Percentiles rank a stretch among this genome's conserved stretches.
Evolutionary conservation across 2,888 invertebrate genomes (phyloP).

Genomic region (Biston stratarius): DNA sequence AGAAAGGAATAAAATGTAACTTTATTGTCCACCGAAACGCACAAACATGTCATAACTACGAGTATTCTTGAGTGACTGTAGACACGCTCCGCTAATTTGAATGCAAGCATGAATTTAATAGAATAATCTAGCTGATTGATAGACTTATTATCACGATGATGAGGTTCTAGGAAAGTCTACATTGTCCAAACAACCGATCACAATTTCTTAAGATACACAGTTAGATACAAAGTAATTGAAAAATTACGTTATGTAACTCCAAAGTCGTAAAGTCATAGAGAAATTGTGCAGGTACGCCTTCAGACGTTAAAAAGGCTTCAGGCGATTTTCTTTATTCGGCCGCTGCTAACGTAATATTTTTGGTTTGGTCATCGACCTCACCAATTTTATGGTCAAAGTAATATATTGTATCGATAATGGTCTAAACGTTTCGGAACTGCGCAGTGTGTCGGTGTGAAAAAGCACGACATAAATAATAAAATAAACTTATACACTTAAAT

Average conservation of each 20-base stretch:
- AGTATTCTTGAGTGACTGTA: slow-evolving; percentile 68
- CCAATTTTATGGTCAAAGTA: slow-evolving; percentile 73
- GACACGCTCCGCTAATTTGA: slow-evolving; percentile 76
- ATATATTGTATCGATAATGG: slow-evolving; percentile 78
- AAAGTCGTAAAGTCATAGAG: slow-evolving; percentile 66
- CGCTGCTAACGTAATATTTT: slow-evolving; percentile 64
- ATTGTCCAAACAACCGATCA: slow-evolving; percentile 67
- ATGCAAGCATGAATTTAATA: slow-evolving; percentile 71
- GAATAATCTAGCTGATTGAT: slow-evolving; percentile 79
- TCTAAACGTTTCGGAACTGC: slow-evolving; percentile 73
- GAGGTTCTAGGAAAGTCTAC: slow-evolving; percentile 71
- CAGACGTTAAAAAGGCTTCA: slow-evolving; percentile 68
- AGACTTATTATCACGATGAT: slow-evolving; percentile 76
- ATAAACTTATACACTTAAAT: slow-evolving; percentile 37
- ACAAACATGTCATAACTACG: too few species aligned
- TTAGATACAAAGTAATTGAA: slow-evolving; percentile 72
- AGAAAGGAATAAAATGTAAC: too few species aligned
- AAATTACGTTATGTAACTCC: slow-evolving; percentile 71
- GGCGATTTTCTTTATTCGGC: slow-evolving; percentile 78
- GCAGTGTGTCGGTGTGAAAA: slow-evolving; percentile 67
- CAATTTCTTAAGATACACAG: slow-evolving; percentile 70
- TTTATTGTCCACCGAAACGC: too few species aligned
- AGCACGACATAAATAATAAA: slow-evolving; percentile 36
- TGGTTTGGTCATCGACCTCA: slow-evolving; percentile 70
- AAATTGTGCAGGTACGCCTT: slow-evolving; percentile 74